Conservation (phyloP, 2,113 vertebrate genomes). For the Octodon degus region DNA sequence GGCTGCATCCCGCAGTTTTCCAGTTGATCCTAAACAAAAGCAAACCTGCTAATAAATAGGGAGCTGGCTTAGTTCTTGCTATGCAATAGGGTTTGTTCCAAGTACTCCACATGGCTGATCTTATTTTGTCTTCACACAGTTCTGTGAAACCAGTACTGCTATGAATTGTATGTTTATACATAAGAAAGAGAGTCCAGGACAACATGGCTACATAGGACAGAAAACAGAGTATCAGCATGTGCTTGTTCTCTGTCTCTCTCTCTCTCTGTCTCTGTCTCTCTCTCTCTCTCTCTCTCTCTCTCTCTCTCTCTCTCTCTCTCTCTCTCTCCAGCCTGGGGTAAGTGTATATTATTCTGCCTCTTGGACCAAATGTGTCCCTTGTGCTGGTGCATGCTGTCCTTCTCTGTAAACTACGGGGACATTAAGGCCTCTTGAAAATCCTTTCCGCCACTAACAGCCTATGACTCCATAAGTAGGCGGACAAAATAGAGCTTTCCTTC, state of each 20-base stretch:
- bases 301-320: no score
- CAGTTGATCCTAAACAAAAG: background rate
- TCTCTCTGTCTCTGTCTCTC: no score
- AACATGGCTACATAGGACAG: background rate
- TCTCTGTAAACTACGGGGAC: background rate
- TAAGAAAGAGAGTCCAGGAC: background rate
- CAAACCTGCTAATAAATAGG: background rate
- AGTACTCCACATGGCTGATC: background rate
- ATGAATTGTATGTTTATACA: background rate
- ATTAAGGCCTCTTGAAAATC: background rate
- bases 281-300: no score
- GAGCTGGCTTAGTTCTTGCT: background rate
- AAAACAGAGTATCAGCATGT: background rate
- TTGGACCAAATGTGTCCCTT: background rate
- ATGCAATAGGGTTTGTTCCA: background rate
- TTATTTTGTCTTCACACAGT: background rate
- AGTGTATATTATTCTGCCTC: background rate
- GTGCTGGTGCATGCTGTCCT: background rate
- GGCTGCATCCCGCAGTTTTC: background rate
- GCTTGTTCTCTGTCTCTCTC: no score
- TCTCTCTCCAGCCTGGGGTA: background rate
- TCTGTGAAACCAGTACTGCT: background rate
- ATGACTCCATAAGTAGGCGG: background rate
- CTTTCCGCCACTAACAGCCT: background rate
- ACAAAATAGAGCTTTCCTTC: slow-evolving; percentile 25